Base-by-base conservation (phyloP, 2,113 vertebrate genomes). In the Halichoeres trimaculatus region DNA sequence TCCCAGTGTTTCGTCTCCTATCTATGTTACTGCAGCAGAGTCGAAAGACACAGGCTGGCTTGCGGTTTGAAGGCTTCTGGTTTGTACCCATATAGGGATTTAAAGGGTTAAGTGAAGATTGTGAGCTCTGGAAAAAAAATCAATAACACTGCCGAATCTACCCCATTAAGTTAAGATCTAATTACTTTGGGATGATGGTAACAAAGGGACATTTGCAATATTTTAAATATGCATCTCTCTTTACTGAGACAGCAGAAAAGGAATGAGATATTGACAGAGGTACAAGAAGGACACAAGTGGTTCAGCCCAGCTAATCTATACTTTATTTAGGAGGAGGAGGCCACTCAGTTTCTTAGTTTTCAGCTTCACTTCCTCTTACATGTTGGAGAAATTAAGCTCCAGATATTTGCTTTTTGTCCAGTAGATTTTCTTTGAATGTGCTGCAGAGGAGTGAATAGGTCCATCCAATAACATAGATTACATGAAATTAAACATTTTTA, bases 161-260 rank as follows among this genome's bases (percentile, higher is more conserved):
- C 20, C 40, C 54, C 54, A 64, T 71, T 64, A 38, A 36, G 10
- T 62, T 43, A 69, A 65, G 34, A 51, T 72, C 62, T 83, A 78
- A 85, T 81, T 81, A 71, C 57, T 14, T 30, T 62, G 41, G 35
- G 76, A 59, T 81, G 14, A 50, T 30, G 48, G 74, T 40, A 48
- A 70, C 19, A 20, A 70, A 54, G 61, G 67, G 83, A 80, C 70
- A 64, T 74, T 87, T 78, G 75, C 70, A 75, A 47, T 65, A 73
- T 61, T 79, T 81, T 83, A 78, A 71, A 78, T 74, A 61, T 74
- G 63, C 48, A 68, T 53, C 50, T 72, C 55, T 70, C 56, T 70
- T 73, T 56, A 77, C 81, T 78, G 84, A 85, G 81, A 83, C 79
- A 80, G 87, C 79, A 87, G 61, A 76, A 87, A 83, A 76, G 83